These are phyloP conservation scores for Crotalus helleri DNA, from an alignment of 2,113 vertebrate species.

Conservation along the genomic window DNA sequence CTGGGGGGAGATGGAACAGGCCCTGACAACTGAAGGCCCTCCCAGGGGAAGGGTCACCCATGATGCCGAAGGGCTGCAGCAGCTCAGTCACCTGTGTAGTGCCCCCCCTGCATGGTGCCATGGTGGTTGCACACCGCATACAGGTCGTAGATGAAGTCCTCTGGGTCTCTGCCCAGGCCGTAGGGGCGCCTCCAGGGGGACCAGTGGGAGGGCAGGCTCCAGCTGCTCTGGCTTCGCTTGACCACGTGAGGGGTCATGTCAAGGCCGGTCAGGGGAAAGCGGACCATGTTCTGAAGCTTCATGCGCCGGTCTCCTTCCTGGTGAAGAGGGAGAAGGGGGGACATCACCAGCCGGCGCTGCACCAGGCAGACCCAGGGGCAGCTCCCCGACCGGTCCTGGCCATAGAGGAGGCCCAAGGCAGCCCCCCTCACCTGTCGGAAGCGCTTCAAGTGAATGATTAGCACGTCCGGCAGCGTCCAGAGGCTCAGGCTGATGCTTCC, in stretches of 20 bases:
- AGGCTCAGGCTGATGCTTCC: constrained; percentile 95
- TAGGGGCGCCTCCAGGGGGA: constrained; percentile 93
- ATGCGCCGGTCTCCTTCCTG: constrained; percentile 90
- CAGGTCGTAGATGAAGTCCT: constrained; percentile 94
- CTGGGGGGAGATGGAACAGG: background rate
- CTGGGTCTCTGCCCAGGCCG: constrained; percentile 87
- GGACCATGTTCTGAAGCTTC: constrained; percentile 96
- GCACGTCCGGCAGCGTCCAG: constrained; percentile 96
- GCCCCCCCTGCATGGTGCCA: constrained; percentile 96
- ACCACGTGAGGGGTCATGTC: constrained; percentile 98
- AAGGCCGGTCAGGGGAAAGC: constrained; percentile 86
- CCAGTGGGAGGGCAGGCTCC: constrained; percentile 93
- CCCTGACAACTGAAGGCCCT: background rate
- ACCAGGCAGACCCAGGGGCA: background rate
- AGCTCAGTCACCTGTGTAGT: constrained; percentile 87
- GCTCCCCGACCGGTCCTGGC: too few relatives aligned
- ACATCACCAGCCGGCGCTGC: background rate
- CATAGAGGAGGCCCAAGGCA: too few relatives aligned
- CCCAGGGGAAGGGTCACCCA: background rate
- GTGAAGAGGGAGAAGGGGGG: background rate
- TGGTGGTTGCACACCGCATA: constrained; percentile 98
- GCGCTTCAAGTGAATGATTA: constrained; percentile 94
- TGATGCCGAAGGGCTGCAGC: background rate
- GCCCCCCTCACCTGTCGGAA: constrained; percentile 86
- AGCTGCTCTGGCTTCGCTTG: constrained; percentile 95